Base-by-base conservation (phyloP, 2,113 vertebrate species). In the Antechinus flavipes region DNA sequence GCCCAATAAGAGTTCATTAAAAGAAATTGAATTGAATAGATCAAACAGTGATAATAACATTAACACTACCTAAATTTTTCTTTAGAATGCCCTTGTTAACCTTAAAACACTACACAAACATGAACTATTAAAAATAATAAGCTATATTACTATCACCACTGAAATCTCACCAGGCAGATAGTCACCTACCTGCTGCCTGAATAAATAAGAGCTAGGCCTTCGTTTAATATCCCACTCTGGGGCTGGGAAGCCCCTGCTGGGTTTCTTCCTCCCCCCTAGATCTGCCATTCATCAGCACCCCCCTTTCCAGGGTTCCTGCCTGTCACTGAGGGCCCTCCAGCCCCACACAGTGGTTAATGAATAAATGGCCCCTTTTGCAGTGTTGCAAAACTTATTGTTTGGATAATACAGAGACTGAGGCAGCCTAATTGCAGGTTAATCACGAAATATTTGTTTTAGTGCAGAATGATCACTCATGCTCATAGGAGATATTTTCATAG, bases 221-320 rank as follows among this genome's bases (percentile, higher is more conserved):
- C 30, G 26, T 56, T 42, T 7, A 22, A 84, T 84, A 42, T 42
- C 68, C 1, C 1, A 2, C 16, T 76, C 35, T 76, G 68, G 16
- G 42, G 0, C 35, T 84, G 76, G 98, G 97, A 96, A 97, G 97
- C 97, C 97, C 91, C 16, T 96, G 95, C 98, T 98, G 91, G 52
- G 42, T 1, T 35, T 42, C 68, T 54, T 49, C 12, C 50, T 49
- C 91, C 24, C 42, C 47, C 68, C 91, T 76, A 49, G 50, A 46
- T 55, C 90, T 94, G 47, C 90, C 53, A 61, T 84, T 90, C 49
- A 46, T 56, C 42, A 47, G 25, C 4, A 90, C 46, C 25, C 90
- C 90, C 24, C 90, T 49, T 90, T 24, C 47, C 68, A 19, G 68
- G 68, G 68, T 35, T 76, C 68, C 24, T 90, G 89, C 89, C 47